A percentile compares a stretch with the other conserved stretches of the same genome.
Evolutionary conservation across 2,113 vertebrate genomes (phyloP).

Genomic region (Nansenia antarctica): DNA sequence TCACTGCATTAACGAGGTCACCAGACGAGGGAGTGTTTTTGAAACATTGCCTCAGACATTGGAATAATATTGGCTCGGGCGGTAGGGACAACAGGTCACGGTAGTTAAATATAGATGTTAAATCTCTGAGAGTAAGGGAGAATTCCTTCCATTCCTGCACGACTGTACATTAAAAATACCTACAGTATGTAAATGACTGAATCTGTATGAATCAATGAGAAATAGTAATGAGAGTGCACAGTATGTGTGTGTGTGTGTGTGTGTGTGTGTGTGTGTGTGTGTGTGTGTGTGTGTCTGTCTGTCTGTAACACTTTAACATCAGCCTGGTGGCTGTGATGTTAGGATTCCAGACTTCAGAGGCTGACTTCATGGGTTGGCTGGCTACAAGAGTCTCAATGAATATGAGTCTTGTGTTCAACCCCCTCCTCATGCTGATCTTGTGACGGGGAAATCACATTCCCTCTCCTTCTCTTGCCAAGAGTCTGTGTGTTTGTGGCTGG

Average conservation of each 20-base stretch:
- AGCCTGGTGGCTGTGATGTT: background rate
- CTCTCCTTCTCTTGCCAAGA: slow-evolving; percentile 35
- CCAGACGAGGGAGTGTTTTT: background rate
- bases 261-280: too few species aligned
- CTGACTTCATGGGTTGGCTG: background rate
- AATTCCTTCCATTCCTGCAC: too few species aligned
- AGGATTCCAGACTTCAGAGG: background rate
- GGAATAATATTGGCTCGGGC: too few species aligned
- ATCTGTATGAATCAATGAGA: too few species aligned
- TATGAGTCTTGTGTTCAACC: slow-evolving; percentile 44
- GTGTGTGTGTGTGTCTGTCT: background rate
- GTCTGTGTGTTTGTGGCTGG: slow-evolving; percentile 23
- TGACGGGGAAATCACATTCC: slow-evolving; percentile 53
- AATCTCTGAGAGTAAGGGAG: too few species aligned
- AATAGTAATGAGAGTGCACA: too few species aligned
- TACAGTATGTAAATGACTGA: too few species aligned
- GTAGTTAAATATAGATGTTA: too few species aligned
- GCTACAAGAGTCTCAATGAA: slow-evolving; percentile 9
- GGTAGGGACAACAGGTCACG: too few species aligned
- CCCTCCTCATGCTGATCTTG: slow-evolving; percentile 49
- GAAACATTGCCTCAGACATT: background rate
- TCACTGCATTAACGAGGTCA: slow-evolving; percentile 5
- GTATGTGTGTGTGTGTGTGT: background rate
- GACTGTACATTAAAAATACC: too few species aligned
- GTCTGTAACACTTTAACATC: background rate